Evolutionary conservation across 1,140 invertebrate species (phyloP), one percentile per base, ranked within the genome.

Genomic region (Acromyrmex echinatior): DNA sequence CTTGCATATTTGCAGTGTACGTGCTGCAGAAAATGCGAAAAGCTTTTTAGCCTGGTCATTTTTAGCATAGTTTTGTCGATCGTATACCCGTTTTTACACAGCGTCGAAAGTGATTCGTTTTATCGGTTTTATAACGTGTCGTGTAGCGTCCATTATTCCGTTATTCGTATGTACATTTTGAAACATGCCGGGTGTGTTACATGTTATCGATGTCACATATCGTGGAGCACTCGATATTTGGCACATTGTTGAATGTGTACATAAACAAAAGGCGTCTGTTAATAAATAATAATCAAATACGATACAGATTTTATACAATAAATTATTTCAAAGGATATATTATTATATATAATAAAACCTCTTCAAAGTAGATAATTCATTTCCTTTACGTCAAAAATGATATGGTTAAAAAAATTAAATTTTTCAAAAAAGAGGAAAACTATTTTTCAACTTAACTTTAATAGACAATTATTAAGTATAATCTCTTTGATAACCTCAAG

Each of bases 201-300:
- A 25, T 82, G 53, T 62, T 84, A 82, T 74, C 56, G 68, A 74
- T 74, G 53, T 82, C 39, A 60, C 39, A 18, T 74, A 82, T 84
- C 39, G 35, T 18, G 35, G 25, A 74, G 12, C 35, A 60, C 31
- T 49, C 66, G 35, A 49, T 49, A 60, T 82, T 60, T 82, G 16
- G 35, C 39, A 51, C 56, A 66, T 53, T 35, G 28, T 68, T 62
- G 45, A 9, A 53, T 53, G 53, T 63, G 31, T 65, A 49, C 14
- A 7, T 62, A 25, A 82, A 62, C 25, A 49, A 49, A 82, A 71
- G 16, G 7, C 10, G 3, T n/a, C 16, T 71, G 7, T 81, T 60
- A 28, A 60, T 71, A 28, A 71, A 66, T n/a, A 28, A 76, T 12
- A 21, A 53, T 51, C 49, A 78, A 28, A 31, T 5, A n/a, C 7